Conservation (phyloP, 1,140 invertebrate genomes). For the Alviniconcha marisindica region DNA sequence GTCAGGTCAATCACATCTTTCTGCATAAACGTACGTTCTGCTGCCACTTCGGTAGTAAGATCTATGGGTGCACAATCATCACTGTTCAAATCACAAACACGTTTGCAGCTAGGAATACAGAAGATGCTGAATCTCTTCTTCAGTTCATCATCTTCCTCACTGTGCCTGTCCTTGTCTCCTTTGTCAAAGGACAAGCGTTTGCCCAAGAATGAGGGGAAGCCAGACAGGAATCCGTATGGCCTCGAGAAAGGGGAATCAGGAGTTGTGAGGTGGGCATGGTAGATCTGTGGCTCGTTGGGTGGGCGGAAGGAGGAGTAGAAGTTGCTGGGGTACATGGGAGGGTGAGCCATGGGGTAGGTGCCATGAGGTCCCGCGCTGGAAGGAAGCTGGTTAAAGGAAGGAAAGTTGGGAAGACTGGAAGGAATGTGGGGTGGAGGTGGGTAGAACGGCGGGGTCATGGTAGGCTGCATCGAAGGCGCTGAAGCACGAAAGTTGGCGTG, state of each 20-base stretch:
- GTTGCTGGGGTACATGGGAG: constrained; percentile 48
- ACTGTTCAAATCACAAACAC: neutral
- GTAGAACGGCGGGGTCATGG: constrained; percentile 52
- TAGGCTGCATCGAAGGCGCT: constrained; percentile 28
- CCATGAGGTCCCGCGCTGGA: constrained; percentile 36
- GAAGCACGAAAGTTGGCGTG: constrained; percentile 28
- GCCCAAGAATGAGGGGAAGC: neutral
- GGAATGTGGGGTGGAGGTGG: constrained; percentile 46
- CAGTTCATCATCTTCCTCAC: constrained; percentile 32
- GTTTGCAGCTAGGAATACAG: constrained; percentile 3
- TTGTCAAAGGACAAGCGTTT: neutral
- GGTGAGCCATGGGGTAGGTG: constrained; percentile 46
- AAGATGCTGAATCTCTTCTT: constrained; percentile 37
- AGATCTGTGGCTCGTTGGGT: constrained; percentile 50
- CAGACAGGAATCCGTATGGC: neutral
- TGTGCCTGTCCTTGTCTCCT: neutral
- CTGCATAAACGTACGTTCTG: neutral
- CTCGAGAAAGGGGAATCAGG: constrained; percentile 33
- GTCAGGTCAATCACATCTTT: neutral
- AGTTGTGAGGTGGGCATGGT: constrained; percentile 44
- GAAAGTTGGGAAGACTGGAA: constrained; percentile 48
- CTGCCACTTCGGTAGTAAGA: neutral
- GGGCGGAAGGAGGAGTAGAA: constrained; percentile 50
- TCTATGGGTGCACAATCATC: neutral
- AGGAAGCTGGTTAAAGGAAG: constrained; percentile 41